These are phyloP conservation scores for Corbicula japonica DNA, from an alignment of 2,888 invertebrate genomes.

Conservation along the genomic window DNA sequence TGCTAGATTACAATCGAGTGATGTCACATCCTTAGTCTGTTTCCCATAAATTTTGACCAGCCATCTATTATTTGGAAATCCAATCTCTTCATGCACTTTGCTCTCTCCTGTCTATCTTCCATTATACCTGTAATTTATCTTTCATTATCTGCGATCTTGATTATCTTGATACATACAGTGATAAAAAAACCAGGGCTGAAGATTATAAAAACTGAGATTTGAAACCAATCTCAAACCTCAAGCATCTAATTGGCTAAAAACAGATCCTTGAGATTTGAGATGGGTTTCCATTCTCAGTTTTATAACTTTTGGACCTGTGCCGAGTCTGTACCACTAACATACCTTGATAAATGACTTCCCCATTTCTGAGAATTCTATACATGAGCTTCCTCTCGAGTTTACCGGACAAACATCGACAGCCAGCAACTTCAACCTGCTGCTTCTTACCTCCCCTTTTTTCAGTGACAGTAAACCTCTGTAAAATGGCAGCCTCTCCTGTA, in stretches of 20 bases:
- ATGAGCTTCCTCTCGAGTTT: conserved; percentile 90
- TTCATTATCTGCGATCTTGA: no score
- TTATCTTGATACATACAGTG: no score
- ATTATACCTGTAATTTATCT: no score
- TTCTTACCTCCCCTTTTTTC: conserved; percentile 89
- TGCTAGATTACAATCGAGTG: no score
- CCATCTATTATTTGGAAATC: no score
- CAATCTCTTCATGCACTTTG: no score
- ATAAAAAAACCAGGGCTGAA: neutral
- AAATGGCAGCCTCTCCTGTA: conserved; percentile 83
- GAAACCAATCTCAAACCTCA: neutral
- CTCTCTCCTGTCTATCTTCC: no score
- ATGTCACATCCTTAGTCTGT: no score
- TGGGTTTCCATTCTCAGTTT: neutral
- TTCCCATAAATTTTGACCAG: no score
- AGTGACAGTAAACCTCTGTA: conserved; percentile 88
- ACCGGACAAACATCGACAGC: conserved; percentile 94
- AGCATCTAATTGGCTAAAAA: neutral
- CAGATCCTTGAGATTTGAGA: neutral
- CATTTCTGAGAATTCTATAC: conserved; percentile 91
- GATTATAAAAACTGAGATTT: neutral
- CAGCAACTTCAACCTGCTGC: conserved; percentile 93
- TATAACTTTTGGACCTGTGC: neutral
- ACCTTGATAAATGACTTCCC: conserved; percentile 91
- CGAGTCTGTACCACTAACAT: conserved; percentile 52